Evolutionary conservation across 1,140 invertebrate genomes (phyloP), one percentile per base, ranked within the genome.

Genomic region (Rhagoletis zephyria): DNA sequence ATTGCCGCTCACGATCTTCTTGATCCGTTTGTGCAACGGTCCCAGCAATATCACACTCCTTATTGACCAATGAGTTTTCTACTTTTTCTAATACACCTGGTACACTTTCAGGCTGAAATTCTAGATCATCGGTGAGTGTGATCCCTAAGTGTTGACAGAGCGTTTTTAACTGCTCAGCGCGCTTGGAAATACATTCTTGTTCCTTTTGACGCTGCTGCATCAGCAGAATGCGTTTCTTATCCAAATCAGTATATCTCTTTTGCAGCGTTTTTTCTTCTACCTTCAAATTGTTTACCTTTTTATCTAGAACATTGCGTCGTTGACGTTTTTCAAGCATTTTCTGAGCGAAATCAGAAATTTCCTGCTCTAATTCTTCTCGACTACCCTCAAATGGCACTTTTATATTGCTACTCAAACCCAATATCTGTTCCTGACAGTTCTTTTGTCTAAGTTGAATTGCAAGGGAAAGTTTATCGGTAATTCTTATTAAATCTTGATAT

Each of bases 321-420:
- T 92, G 90, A 85, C 93, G 89, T 88, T 94, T 94, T 10, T 93
- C 90, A 42, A 92, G 90, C 87, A 93, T 90, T 45, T 90, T 90
- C 60, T 90, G 89, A 63, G 89, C 88, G 63, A 93, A 93, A 45
- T 87, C 89, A 5, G 65, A 85, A 10, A 97, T 95, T 89, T 94
- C 94, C 63, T 94, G 90, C 70, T 95, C 93, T 60, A 97, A 93
- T 86, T 96, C 90, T 42, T 65, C 67, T 2, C 91, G 30, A 1
- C 88, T 89, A 7, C 92, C 92, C 4, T 88, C 65, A 40, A 92
- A 93, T 0, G 7, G 88, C 0, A 48, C 89, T 77, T 93, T 91
- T 1, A 93, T 93, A 59, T 93, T 91, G 14, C 65, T 88, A 0
- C 88, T 88, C 6, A 93, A 45, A 42, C 67, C 89, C 6, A 63